Base-by-base conservation (phyloP, 2,888 invertebrate species). In the Rotaria magnacalcarata region DNA sequence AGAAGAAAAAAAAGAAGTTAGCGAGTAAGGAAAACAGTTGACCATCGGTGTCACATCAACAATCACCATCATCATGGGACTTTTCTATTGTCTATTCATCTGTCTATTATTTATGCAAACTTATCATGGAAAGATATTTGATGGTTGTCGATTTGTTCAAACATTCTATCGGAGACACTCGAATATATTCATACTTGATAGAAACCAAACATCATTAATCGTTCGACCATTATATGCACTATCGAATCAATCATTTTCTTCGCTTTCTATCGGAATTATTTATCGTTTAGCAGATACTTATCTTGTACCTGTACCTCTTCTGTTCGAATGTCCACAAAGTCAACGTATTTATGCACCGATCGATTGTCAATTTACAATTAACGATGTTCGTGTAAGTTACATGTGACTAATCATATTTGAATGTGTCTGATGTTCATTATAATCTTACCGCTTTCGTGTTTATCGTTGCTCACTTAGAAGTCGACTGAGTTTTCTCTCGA, bases 321-420 rank as follows among this genome's bases (percentile, higher is more conserved):
- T 80, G 11, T 80, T 80, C 47, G 19, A 80, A 47, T 80, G 80
- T 47, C 11, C 80, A 80, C 24, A 80, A 47, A 43, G 24, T n/a
- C 4, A 43, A 47, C 10, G 21, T 41, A 47, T 80, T 4, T 80
- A 80, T n/a, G 11, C 43, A 24, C 80, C 80, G 14, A 11, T 41
- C n/a, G 47, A 80, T n/a, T 80, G 80, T 80, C 34, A 80, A 80
- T 80, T 80, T 47, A 80, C 43, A 10, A 80, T 80, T 24, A 21
- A 47, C n/a, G 80, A 80, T 47, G 24, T 24, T 47, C 47, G 24
- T n/a, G 47, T 80, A 43, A 80, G 47, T 54, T 54, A 19, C 1
- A 52, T 52, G 14, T 52, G 14, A 52, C 47, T 47, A 47, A 47
- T 10, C 8, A 47, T 47, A 47, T 11, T 47, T 10, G 11, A 7